Evolutionary conservation across 2,113 vertebrate genomes (phyloP), one percentile per base, ranked within the genome.

Genomic region (Paraplagusia blochii): DNA sequence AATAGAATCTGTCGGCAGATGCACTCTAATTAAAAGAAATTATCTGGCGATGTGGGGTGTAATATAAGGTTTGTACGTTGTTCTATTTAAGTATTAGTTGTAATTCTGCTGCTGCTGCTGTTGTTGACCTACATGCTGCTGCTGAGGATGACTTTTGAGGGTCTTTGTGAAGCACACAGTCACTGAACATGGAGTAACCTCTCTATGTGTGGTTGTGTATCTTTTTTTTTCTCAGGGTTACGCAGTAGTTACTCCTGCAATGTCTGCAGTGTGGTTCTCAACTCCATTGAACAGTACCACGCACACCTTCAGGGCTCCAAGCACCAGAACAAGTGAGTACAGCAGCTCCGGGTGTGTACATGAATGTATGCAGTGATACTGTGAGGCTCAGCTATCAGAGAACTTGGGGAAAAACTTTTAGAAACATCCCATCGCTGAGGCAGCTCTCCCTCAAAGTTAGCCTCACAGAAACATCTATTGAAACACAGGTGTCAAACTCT

Each of bases 271-370:
- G 87, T 92, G 71, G 85, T 91, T 44, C 90, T 92, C 61, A 92
- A 92, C 85, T 92, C 91, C 66, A 91, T 92, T 14, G 91, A 92
- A 77, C 91, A 92, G 87, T 92, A 91, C 77, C 88, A 91, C 19
- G 91, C 90, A 77, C 91, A 92, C 69, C 90, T 92, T 77, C 90
- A 92, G 86, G 90, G 91, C 74, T 92, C 91, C 77, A 91, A 91
- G 81, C 91, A 92, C 85, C 90, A 92, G 85, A 92, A 89, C 89
- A 92, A 92, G 91, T 92, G 66, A 89, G 91, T 88, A 48, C 48
- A 22, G 38, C 14, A 2, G 12, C 38, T 40, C 11, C 15, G 42
- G 9, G 12, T 43, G 42, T 11, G 9, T 13, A 13, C 11, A 42
- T 14, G 11, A 13, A 42, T 35, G 42, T n/a, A 50, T 29, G 22